Base-by-base conservation (phyloP, 2,888 invertebrate genomes). In the Hemistola chrysoprasaria region DNA sequence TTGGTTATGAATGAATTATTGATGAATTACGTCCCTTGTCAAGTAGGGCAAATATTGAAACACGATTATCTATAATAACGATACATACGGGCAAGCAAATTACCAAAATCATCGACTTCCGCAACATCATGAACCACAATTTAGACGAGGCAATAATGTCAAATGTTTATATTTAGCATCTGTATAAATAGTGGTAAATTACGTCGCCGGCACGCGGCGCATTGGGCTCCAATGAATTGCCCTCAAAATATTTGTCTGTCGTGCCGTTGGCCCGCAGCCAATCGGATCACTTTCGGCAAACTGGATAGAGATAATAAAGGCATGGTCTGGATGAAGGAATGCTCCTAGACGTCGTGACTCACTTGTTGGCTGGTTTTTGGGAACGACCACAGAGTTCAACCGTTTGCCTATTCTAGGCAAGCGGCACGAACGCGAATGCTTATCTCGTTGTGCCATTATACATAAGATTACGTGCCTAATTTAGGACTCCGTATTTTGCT, bases 221-320 rank as follows among this genome's bases (percentile, higher is more conserved):
- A 60, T 54, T 56, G 67, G 63, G 75, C 70, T 59, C 72, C 65
- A 76, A 85, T 82, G 80, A 75, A 80, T 84, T 78, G 76, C 59
- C 78, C 70, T 71, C 73, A 75, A 85, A 85, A 86, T 83, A 82
- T 86, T 84, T 78, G 85, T 86, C 85, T 83, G 80, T 79, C 78
- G 78, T 74, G 65, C 54, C 63, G 61, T 73, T 88, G 88, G 87
- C 80, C 33, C 35, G 39, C 29, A 49, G 84, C 88, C 88, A 88
- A 76, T 69, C 65, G 78, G 78, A 81, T 87, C 84, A 85, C 83
- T 88, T 82, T 86, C 84, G 71, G 52, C 42, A 52, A 74, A 75
- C 74, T 72, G 70, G 67, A 72, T 71, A 65, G 50, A 66, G 65
- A 71, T 74, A 74, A 72, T 74, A 74, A 73, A 66, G 56, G 60